Base-by-base conservation (phyloP, 2,797 vertebrate species). In the Knipowitschia caucasica region DNA sequence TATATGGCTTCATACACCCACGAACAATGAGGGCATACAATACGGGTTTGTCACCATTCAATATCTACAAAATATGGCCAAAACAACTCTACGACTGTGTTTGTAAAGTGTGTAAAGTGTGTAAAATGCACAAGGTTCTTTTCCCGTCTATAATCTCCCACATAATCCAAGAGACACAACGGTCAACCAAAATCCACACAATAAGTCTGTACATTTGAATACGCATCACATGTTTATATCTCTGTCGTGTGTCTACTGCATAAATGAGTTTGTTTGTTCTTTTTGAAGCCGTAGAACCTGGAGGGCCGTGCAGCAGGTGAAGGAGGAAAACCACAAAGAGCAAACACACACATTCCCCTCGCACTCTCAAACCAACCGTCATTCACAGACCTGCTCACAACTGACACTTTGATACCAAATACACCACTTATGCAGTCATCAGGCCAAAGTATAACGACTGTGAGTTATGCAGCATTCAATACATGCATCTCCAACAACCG, bases 281-380 rank as follows among this genome's bases (percentile, higher is more conserved):
- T 43, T 29, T 50, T 51, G 60, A 66, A 20, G 50, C 59, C 31
- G 59, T 57, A 62, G 56, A 53, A 74, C 53, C 38, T 54, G 43
- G 62, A 79, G 60, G 64, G 44, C 12, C 75, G 55, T 55, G 71
- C 47, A 55, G 47, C 50, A 70, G 61, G 56, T 25, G 44, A 26
- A 46, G 3, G 52, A 75, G 63, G 73, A 77, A 84, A 82, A 77
- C 75, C 76, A 65, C 77, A 70, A 62, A 81, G 75, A 50, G 46
- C 62, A 82, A 82, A 80, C 77, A 71, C 55, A 59, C 34, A 3
- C 25, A 58, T 59, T 46, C 56, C 69, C 46, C 40, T 66, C 54
- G 64, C 46, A 39, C 54, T 66, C 46, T 67, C 58, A 62, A 63
- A 67, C 35, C 73, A 78, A 84, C 66, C 67, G 72, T 79, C 63